Evolutionary conservation across 2,113 vertebrate species (phyloP), one percentile per base, ranked within the genome.

Genomic region (Melanerpes formicivorus): DNA sequence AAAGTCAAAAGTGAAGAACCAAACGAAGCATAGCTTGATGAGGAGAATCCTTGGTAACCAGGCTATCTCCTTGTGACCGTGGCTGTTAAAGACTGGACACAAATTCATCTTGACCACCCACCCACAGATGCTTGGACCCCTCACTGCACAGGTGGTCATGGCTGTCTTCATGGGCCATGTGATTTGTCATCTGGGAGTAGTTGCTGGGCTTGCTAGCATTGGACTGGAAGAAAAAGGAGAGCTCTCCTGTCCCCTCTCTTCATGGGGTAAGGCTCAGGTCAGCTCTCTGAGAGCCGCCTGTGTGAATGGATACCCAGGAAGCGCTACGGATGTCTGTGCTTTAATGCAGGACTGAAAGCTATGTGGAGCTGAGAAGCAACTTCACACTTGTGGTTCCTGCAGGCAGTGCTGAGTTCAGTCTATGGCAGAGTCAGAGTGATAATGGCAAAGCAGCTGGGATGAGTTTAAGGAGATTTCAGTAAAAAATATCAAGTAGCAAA

Each of bases 71-170:
- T 69, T 21, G 37, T 55, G n/a, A 25, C 70, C 34, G 30, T 15
- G 14, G 14, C 56, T 74, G 25, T 9, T 77, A 60, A 63, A 80
- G 83, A 4, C 1, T 14, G 5, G 15, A 27, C 52, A 11, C 4
- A 77, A 1, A 5, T 9, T 11, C 13, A 23, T 71, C 9, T 15
- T 15, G 32, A 9, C 11, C 1, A 2, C 4, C 42, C 14, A 44
- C 42, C 42, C 42, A 44, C 42, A 44, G 15, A 60, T 30, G 16
- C 42, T 30, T 8, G 11, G 56, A 30, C 15, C 34, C 48, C 66
- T 58, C 19, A 18, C 19, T 66, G 58, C 71, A 18, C 0, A 1
- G 14, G 3, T 3, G 25, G 4, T 87, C 48, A 5, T 18, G 18
- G 66, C 11, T 77, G 26, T 73, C n/a, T 74, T 50, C 56, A 18